A percentile compares a stretch with the other conserved stretches of the same genome.
These are phyloP conservation scores for Melanotaenia parkinsoni DNA, from an alignment of 2,797 vertebrate species.

Conservation along the genomic window DNA sequence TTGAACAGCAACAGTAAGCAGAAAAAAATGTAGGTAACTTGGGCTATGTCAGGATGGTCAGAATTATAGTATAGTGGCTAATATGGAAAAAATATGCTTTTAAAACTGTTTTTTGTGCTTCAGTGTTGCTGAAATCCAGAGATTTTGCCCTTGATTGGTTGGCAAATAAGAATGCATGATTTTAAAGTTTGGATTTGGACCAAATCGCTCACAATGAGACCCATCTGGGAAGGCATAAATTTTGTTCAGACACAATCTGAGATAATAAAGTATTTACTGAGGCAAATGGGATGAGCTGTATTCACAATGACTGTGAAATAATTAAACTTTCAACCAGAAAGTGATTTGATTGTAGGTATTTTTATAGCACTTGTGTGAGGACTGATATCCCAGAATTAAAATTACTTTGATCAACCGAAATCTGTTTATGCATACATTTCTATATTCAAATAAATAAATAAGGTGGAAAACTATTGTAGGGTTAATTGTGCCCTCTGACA, in stretches of 20 bases:
- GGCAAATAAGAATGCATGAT: constrained; percentile 26
- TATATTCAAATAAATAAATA: constrained; percentile 5
- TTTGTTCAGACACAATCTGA: constrained; percentile 23
- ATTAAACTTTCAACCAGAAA: background rate
- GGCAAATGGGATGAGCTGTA: background rate
- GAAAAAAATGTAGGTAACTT: constrained; percentile 12
- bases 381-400: constrained; percentile 5
- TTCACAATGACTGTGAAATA: background rate
- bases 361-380: background rate
- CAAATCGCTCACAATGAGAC: constrained; percentile 23
- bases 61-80: background rate
- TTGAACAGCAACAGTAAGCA: constrained; percentile 5
- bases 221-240: constrained; percentile 21
- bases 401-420: constrained; percentile 3
- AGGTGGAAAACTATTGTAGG: constrained; percentile 7
- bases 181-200: constrained; percentile 34
- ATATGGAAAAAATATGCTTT: constrained; percentile 17
- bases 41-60: background rate
- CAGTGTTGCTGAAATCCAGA: constrained; percentile 3
- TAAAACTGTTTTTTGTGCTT: constrained; percentile 8
- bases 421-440: background rate
- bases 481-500: background rate
- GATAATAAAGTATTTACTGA: background rate
- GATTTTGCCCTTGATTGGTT: constrained; percentile 14
- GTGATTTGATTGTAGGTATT: background rate